Percentiles rank a stretch among this genome's conserved stretches.
Conservation (phyloP, 2,888 invertebrate genomes). For the Microplitis deprimator region DNA sequence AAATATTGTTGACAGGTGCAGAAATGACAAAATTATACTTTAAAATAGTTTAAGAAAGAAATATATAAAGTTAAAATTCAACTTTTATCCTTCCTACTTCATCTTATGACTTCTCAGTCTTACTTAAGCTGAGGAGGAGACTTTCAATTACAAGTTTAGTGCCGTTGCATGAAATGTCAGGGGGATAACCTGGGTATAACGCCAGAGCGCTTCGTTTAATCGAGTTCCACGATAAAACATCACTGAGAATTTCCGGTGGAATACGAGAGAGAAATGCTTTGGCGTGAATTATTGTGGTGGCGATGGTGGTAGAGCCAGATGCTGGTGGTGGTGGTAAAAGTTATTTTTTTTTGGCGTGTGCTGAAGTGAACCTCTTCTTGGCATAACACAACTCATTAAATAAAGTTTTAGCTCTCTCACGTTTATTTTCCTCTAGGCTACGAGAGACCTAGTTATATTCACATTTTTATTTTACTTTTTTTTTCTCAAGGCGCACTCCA, state of each 20-base stretch:
- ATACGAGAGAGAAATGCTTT: slow-evolving; percentile 35
- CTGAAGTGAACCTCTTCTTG: slow-evolving; percentile 32
- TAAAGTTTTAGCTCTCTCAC: slow-evolving; percentile 40
- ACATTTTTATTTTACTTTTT: slow-evolving; percentile 23
- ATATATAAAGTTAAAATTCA: slow-evolving; percentile 16
- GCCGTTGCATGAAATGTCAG: slow-evolving; percentile 19
- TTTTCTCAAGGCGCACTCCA: not conserved
- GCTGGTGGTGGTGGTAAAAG: not conserved
- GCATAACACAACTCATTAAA: slow-evolving; percentile 46
- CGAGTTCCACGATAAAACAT: slow-evolving; percentile 49
- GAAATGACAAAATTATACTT: slow-evolving; percentile 9
- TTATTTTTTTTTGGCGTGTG: slow-evolving; percentile 35
- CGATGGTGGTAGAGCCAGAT: not conserved
- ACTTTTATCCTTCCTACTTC: not conserved
- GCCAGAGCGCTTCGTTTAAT: slow-evolving; percentile 45
- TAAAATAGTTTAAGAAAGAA: slow-evolving; percentile 7
- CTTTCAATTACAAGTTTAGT: slow-evolving; percentile 45
- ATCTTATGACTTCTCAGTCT: not conserved
- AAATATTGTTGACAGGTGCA: slow-evolving; percentile 2
- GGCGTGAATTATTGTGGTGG: slow-evolving; percentile 26
- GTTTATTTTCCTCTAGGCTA: slow-evolving; percentile 19
- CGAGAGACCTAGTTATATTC: slow-evolving; percentile 16
- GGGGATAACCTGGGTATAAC: slow-evolving; percentile 22
- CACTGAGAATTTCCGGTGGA: slow-evolving; percentile 43
- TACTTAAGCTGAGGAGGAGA: slow-evolving; percentile 13